Evolutionary conservation across 2,888 invertebrate genomes (phyloP).

Genomic region (Linyphia triangularis): DNA sequence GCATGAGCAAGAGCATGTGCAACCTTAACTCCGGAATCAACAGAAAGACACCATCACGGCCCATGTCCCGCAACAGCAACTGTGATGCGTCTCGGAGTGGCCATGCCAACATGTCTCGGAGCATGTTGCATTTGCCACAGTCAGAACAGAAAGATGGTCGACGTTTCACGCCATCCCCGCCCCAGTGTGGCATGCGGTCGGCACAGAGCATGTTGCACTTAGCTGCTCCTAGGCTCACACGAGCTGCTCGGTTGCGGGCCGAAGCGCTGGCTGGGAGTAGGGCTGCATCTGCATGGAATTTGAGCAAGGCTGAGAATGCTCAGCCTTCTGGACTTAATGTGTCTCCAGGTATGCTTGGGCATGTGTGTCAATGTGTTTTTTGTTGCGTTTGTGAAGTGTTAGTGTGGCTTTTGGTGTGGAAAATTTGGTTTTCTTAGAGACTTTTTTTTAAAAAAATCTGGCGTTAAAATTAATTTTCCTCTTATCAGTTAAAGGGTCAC

Average conservation of each 20-base stretch:
- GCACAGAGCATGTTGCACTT: conserved; percentile 73
- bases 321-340: conserved; percentile 7
- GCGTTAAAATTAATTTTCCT: too few species aligned
- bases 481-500: too few species aligned
- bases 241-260: conserved; percentile 76
- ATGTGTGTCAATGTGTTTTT: conserved; percentile 23
- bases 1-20: conserved; percentile 75
- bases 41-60: background rate
- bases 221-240: conserved; percentile 73
- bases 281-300: conserved; percentile 68
- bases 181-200: conserved; percentile 33
- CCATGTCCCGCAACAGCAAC: background rate
- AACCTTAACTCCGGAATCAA: conserved; percentile 51
- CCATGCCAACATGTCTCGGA: conserved; percentile 65
- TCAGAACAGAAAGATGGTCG: conserved; percentile 19
- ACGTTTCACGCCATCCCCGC: conserved; percentile 33
- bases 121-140: conserved; percentile 76
- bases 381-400: background rate
- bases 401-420: background rate
- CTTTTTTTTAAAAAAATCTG: too few species aligned
- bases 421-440: background rate
- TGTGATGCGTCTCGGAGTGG: conserved; percentile 2
- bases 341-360: conserved; percentile 69
- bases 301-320: conserved; percentile 47
- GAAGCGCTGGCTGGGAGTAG: conserved; percentile 60